Evolutionary conservation across 2,797 vertebrate genomes (phyloP).

Genomic region (Onychomys arenicola): DNA sequence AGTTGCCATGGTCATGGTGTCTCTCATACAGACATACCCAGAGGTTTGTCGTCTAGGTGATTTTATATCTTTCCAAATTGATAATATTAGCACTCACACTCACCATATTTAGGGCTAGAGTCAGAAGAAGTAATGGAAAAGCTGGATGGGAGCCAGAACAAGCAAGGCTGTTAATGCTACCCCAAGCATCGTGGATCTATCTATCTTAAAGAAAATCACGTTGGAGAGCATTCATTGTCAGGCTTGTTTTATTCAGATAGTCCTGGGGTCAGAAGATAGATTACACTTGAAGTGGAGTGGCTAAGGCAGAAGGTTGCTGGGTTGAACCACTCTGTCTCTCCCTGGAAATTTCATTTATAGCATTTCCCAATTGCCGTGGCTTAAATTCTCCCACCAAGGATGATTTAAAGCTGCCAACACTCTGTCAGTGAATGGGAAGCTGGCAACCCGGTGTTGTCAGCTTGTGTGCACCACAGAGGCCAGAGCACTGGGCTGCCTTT

Average conservation of each 20-base stretch:
- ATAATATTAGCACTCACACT: background rate
- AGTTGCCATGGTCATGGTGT: background rate
- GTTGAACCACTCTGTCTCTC: background rate
- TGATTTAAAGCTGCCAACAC: background rate
- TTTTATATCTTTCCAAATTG: background rate
- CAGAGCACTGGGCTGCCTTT: too few relatives aligned
- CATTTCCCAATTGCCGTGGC: background rate
- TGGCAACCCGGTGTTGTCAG: background rate
- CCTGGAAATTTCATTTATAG: background rate
- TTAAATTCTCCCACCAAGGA: background rate
- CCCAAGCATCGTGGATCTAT: background rate
- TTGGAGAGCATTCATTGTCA: background rate
- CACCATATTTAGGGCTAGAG: background rate
- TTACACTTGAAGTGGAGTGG: background rate
- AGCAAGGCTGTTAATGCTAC: background rate
- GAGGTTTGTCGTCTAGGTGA: background rate
- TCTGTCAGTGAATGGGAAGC: background rate
- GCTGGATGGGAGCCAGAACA: background rate
- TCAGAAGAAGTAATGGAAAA: background rate
- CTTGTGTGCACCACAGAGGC: rapidly evolving
- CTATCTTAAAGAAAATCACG: background rate
- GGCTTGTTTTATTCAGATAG: background rate
- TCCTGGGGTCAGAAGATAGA: background rate
- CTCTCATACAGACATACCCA: background rate
- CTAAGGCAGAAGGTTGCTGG: background rate